Evolutionary conservation across 1,140 invertebrate species (phyloP), one percentile per base, ranked within the genome.

Genomic region (Neodiprion lecontei): DNA sequence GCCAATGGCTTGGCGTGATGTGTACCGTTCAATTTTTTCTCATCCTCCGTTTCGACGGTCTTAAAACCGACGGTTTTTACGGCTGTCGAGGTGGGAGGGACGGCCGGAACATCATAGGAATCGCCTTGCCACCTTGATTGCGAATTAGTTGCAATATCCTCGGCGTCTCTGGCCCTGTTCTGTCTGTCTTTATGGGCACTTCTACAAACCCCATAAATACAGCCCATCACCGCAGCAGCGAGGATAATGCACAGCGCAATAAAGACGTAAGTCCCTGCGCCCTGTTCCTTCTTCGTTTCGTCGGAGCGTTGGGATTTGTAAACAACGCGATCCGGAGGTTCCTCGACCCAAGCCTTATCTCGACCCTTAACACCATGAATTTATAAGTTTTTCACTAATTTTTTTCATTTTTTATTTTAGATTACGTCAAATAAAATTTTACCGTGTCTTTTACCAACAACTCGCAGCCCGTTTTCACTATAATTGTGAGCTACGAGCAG

Each of bases 271-370:
- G 94, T 93, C 61, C 89, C 90, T 0, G 93, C 92, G 67, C 91
- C 92, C 79, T 95, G 94, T 84, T 95, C 94, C 83, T 95, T 92
- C 65, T 92, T 90, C 9, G 93, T 92, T 8, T 92, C 90, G 76
- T 92, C 91, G 7, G 92, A 91, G 83, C 94, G 93, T 23, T 92
- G 87, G 7, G 93, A 93, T 80, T 93, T 93, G 83, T 95, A 96
- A 0, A 92, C 89, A 17, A 92, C 90, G 28, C 92, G 90, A 48
- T 92, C 92, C 1, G 95, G 95, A 14, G 94, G 93, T 82, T 96
- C 94, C 84, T 94, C 93, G 1, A 93, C 93, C 95, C 95, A 96
- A 0, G 92, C 92, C 80, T 92, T 93, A 49, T 95, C 94, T 40
- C 91, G 91, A 70, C 91, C 93, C 92, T 94, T 72, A 11, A 78